A percentile compares a stretch with the other conserved stretches of the same genome.
These are phyloP conservation scores for Oceanites oceanicus DNA, from an alignment of 2,113 vertebrate genomes.

Conservation along the genomic window DNA sequence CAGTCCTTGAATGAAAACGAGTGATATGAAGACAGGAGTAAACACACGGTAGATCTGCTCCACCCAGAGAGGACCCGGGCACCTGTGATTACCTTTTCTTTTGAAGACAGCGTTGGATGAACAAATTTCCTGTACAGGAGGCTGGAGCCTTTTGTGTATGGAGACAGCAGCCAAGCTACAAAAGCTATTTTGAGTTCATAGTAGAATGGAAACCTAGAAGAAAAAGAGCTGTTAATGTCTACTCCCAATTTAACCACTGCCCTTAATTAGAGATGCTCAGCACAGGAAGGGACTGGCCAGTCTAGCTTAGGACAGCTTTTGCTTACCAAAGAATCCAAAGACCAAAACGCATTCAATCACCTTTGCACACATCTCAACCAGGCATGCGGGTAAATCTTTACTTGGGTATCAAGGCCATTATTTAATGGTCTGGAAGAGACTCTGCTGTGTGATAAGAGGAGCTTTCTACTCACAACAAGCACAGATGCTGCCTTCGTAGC, in stretches of 20 bases:
- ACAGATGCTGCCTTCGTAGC: not conserved
- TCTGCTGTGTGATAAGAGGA: not conserved
- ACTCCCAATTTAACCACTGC: not conserved
- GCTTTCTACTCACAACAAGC: not conserved
- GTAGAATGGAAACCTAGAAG: conserved; percentile 95
- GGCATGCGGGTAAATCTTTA: not conserved
- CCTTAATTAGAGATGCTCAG: not conserved
- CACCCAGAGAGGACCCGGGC: not conserved
- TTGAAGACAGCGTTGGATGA: conserved; percentile 96
- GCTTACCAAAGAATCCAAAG: not conserved
- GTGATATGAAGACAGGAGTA: not conserved
- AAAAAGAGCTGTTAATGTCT: conserved; percentile 32
- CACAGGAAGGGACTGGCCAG: not conserved
- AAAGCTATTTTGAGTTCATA: conserved; percentile 99
- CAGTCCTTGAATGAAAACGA: not conserved
- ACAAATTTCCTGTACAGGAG: conserved; percentile 98
- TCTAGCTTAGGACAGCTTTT: not conserved
- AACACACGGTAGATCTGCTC: not conserved
- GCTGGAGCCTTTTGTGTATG: conserved; percentile 97
- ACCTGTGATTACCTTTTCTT: conserved; percentile 91
- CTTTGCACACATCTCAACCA: not conserved
- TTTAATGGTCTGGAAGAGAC: not conserved
- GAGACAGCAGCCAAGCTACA: conserved; percentile 97
- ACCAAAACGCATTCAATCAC: not conserved
- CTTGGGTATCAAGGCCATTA: not conserved